Conservation (phyloP, 2,797 vertebrate genomes). For the Darevskia mixta region DNA sequence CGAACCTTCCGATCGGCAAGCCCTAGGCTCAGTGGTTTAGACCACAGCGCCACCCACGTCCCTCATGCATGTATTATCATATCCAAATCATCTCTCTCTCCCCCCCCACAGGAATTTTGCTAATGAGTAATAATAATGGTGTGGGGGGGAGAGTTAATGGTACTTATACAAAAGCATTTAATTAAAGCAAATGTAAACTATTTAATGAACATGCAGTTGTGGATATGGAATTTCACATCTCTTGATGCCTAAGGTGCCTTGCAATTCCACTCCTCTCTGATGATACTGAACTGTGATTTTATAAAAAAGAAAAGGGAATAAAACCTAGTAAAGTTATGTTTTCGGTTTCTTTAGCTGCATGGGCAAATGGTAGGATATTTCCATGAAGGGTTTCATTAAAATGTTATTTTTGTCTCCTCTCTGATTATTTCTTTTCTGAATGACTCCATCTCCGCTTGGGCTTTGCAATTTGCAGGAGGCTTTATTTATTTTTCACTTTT, state of each 20-base stretch:
- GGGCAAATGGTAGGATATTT: slow-evolving; percentile 25
- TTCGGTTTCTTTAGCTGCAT: not conserved
- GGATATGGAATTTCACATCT: not conserved
- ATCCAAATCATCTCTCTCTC: too few relatives aligned
- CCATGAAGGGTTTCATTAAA: slow-evolving; percentile 34
- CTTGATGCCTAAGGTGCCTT: not conserved
- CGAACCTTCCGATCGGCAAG: too few relatives aligned
- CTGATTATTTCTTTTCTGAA: slow-evolving; percentile 40
- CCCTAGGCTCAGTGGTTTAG: too few relatives aligned
- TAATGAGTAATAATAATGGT: too few relatives aligned
- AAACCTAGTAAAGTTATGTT: not conserved
- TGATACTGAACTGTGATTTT: not conserved
- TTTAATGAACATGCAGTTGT: not conserved
- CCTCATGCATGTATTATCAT: too few relatives aligned
- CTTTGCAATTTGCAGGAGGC: slow-evolving; percentile 37
- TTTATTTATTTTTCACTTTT: slow-evolving; percentile 59
- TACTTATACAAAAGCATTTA: not conserved
- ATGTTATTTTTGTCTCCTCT: slow-evolving; percentile 32
- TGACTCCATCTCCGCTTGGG: slow-evolving; percentile 20
- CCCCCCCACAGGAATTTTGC: too few relatives aligned
- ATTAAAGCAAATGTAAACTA: not conserved
- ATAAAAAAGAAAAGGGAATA: not conserved
- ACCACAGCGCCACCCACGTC: too few relatives aligned
- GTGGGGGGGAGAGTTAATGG: not conserved
- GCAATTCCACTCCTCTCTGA: not conserved